Evolutionary conservation across 2,113 vertebrate species (phyloP), one percentile per base, ranked within the genome.

Genomic region (Oncorhynchus tshawytscha): DNA sequence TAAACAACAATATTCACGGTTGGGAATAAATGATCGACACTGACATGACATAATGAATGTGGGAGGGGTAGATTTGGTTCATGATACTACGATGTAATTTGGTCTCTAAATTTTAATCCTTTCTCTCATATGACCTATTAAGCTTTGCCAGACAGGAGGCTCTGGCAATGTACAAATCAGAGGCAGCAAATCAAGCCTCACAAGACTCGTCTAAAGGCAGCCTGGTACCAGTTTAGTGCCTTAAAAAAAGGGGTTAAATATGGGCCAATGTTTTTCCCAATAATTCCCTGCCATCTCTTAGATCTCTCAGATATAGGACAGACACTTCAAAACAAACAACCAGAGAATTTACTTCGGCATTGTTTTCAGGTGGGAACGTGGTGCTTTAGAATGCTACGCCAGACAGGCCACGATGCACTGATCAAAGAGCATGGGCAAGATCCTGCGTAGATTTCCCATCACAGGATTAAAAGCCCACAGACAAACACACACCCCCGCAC

Each of bases 311-410:
- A 45, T 45, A 45, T 45, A 45, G 9, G 39, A 45, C 9, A 45
- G 2, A 45, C 39, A 45, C 39, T 45, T 45, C 39, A 11, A 45
- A 45, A 45, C 39, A 11, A 45, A 45, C 39, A 11, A 11, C 39
- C 66, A 48, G 57, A 6, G 11, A 69, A 67, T 75, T 76, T 70
- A 71, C 81, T 80, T 81, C 77, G 1, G 29, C 70, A 71, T 70
- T 12, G 74, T 69, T 79, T 70, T 72, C 16, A 64, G 54, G 67
- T 51, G 71, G 51, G 39, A 45, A 45, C 9, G 39, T 45, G 72
- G 66, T 82, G 72, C 74, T 84, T 81, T 77, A 71, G 80, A 84
- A 85, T 69, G 60, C 45, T 57, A 74, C 7, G 57, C 71, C 20
- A 81, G 74, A 66, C 67, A 48, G 62, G 60, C 22, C 34, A 34